These are phyloP conservation scores for Hydra vulgaris DNA, from an alignment of 30 jellyfish, hydroid and myxozoan species.

Conservation along the genomic window DNA sequence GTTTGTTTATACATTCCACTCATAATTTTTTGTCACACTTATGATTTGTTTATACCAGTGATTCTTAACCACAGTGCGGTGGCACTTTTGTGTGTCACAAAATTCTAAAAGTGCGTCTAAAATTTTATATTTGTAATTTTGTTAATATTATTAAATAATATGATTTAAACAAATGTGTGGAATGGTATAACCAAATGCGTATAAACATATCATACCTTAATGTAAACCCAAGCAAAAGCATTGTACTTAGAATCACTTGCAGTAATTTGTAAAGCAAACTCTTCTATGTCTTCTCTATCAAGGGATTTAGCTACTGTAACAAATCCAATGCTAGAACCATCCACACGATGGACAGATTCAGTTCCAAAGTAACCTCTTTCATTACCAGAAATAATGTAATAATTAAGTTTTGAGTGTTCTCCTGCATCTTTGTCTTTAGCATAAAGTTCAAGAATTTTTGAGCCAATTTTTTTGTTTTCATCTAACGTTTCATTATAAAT, in stretches of 20 bases:
- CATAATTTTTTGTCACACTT: no score
- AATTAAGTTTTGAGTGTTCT: constrained; percentile 68
- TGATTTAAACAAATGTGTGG: no score
- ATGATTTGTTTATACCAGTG: no score
- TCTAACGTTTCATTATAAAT: constrained; percentile 37
- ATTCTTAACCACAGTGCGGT: no score
- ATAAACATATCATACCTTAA: constrained; percentile 41
- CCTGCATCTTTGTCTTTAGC: constrained; percentile 93
- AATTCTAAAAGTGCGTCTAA: no score
- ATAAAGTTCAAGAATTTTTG: constrained; percentile 30
- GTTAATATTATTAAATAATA: no score
- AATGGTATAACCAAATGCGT: not conserved
- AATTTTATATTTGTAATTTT: no score
- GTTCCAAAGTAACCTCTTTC: constrained; percentile 82
- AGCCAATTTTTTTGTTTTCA: constrained; percentile 45
- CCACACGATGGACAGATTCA: constrained; percentile 52
- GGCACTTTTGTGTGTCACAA: no score
- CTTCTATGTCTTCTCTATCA: constrained; percentile 71
- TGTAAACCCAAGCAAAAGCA: constrained; percentile 41
- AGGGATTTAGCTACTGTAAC: constrained; percentile 64
- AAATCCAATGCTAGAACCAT: constrained; percentile 61
- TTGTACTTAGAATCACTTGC: constrained; percentile 74
- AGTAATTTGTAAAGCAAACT: constrained; percentile 44
- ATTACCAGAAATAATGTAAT: constrained; percentile 72
- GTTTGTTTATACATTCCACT: no score